Evolutionary conservation across 2,113 vertebrate species (phyloP), one percentile per base, ranked within the genome.

Genomic region (Scopus umbretta): DNA sequence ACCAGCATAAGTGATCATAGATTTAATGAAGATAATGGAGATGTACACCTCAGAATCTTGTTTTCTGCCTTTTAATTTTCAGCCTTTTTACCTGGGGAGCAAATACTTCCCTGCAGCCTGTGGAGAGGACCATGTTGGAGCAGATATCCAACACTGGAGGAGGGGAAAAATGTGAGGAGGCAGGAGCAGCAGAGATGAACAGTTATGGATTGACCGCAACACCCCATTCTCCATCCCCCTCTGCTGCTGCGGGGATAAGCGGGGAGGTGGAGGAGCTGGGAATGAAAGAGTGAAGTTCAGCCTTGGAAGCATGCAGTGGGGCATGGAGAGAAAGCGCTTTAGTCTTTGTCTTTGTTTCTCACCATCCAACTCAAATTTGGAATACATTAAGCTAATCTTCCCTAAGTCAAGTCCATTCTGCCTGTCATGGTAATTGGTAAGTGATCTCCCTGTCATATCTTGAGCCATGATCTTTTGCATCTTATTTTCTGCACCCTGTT

Each of bases 241-340:
- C 36, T 1, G 2, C 11, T 26, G 14, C 11, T 40, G 20, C 1
- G 3, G 4, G 8, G 10, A 3, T 12, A 13, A n/a, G 5, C 2
- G 2, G 8, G 29, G 11, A 42, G 16, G 11, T 53, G 18, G 13
- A 52, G 61, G 29, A 55, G 5, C 5, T 59, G 40, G 21, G 14
- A 47, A 74, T 27, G 21, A 59, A 58, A 72, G 10, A 70, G 6
- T 43, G 27, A 80, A 59, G 6, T 42, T 27, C 26, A 55, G 34
- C 12, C 61, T 74, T 38, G 18, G 23, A 61, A 47, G n/a, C 42
- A 19, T 20, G 14, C 1, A 2, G 9, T 5, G 4, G 5, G 6
- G 0, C 4, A 3, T 34, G 21, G 26, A 72, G 36, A 42, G 12
- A 73, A 17, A 45, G 23, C 18, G 5, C 1, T 78, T 27, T 52